Base-by-base conservation (phyloP, 2,797 vertebrate species). In the Serranus cabrilla region DNA sequence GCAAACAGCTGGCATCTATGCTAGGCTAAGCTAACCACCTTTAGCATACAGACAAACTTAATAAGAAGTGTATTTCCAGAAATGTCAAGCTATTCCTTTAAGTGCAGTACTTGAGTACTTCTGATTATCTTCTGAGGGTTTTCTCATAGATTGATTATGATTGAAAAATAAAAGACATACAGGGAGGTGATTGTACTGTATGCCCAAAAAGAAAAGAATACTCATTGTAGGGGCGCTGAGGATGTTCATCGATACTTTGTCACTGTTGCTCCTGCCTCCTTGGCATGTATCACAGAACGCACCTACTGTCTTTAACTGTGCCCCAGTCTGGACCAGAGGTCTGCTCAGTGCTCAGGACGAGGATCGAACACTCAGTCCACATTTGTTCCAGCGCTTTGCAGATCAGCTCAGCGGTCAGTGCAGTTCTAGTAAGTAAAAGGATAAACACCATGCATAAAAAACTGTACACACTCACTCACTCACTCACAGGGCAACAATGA, bases 311-410 rank as follows among this genome's bases (percentile, higher is more conserved):
- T 78, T 9, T 68, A 56, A 74, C 78, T 16, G 47, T 20, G 46
- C 14, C 55, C 25, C 63, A 58, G 39, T 34, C 54, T 72, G n/a
- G 14, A 14, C 63, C 58, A 11, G 11, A 47, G 12, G 31, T 49
- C 61, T 49, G 58, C 65, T 85, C 80, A 70, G 85, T 46, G 78
- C 72, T 47, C 2, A 11, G 63, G 61, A 71, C 43, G 66, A 34
- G 56, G 68, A 50, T 25, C 43, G 18, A 39, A 31, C 65, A 80
- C 68, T 72, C 61, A 20, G 40, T 63, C 63, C 42, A n/a, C 1
- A 9, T 87, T 90, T 86, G 80, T 90, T 89, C 82, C 79, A 86
- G 82, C 80, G 87, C 71, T 74, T 75, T 81, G 80, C 77, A 87
- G 86, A 83, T 70, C 13, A 31, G 58, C 77, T 78, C 71, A 83